Evolutionary conservation across 1,140 invertebrate species (phyloP).

Genomic region (Sitodiplosis mosellana): DNA sequence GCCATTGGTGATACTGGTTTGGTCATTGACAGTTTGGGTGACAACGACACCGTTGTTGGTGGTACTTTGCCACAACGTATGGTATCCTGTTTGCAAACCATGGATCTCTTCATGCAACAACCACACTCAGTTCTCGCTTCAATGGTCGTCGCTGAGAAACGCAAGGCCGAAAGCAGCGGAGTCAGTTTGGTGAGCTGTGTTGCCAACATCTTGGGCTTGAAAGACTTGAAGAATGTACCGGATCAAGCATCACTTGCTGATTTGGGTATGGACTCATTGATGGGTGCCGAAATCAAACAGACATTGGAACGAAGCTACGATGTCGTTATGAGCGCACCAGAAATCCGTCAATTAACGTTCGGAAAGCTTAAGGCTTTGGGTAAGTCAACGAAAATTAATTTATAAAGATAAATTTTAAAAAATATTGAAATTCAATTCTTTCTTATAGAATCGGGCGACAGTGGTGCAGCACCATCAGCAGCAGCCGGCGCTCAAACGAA

Average conservation of each 20-base stretch:
- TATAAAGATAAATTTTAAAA: background rate
- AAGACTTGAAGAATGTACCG: conserved; percentile 61
- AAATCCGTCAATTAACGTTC: conserved; percentile 69
- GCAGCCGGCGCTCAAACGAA: conserved; percentile 7
- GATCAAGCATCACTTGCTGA: conserved; percentile 62
- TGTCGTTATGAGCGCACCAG: conserved; percentile 67
- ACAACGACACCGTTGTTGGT: conserved; percentile 77
- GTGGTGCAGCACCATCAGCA: conserved; percentile 11
- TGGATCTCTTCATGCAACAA: conserved; percentile 78
- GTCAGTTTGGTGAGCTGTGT: conserved; percentile 49
- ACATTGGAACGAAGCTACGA: conserved; percentile 85
- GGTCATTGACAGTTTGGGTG: conserved; percentile 67
- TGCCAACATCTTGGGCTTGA: conserved; percentile 67
- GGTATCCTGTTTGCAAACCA: conserved; percentile 61
- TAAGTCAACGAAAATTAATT: conserved; percentile 2
- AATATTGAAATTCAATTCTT: background rate
- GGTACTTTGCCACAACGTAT: conserved; percentile 89
- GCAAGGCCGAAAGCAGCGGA: conserved; percentile 30
- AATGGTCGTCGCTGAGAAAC: conserved; percentile 60
- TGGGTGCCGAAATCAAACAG: conserved; percentile 97
- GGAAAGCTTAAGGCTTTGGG: conserved; percentile 49
- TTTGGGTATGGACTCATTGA: conserved; percentile 91
- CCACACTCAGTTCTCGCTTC: conserved; percentile 69
- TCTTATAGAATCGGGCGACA: conserved; percentile 16
- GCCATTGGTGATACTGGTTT: conserved; percentile 93